These are phyloP conservation scores for Puma concolor DNA, from an alignment of 2,113 vertebrate species.

Conservation along the genomic window DNA sequence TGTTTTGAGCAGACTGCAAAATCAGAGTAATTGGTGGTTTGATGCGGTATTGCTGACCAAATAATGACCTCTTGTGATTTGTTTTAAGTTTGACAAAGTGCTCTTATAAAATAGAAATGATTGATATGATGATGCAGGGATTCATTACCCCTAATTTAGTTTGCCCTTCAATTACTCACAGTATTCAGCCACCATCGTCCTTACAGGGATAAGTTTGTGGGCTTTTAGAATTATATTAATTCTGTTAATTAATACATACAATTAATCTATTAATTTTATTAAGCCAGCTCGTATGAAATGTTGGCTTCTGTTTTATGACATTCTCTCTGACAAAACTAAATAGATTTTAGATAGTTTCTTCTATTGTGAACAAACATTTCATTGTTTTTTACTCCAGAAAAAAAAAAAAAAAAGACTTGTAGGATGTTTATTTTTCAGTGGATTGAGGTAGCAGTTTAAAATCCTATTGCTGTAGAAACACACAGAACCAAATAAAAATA, in stretches of 20 bases:
- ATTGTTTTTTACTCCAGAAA: not conserved
- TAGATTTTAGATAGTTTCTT: slow-evolving; percentile 32
- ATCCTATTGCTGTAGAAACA: slow-evolving; percentile 36
- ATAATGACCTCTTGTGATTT: slow-evolving; percentile 7
- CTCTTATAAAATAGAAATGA: not conserved
- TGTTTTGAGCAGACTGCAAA: not conserved
- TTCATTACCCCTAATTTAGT: not conserved
- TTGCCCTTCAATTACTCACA: slow-evolving; percentile 1
- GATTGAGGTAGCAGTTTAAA: slow-evolving; percentile 25
- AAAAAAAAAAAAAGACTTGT: not conserved
- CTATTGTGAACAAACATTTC: not conserved
- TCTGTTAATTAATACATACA: not conserved
- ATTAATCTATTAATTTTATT: not conserved
- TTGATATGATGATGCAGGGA: not conserved
- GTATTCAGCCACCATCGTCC: not conserved
- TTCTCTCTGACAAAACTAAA: not conserved
- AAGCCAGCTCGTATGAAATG: not conserved
- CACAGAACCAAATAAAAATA: not conserved
- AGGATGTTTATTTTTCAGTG: slow-evolving; percentile 38
- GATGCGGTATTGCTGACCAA: not conserved
- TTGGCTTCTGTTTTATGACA: slow-evolving; percentile 13
- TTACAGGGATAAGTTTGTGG: not conserved
- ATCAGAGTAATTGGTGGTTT: not conserved
- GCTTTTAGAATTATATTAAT: not conserved
- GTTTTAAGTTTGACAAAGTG: slow-evolving; percentile 12